These are phyloP conservation scores for Lindbergichthys nudifrons DNA, from an alignment of 2,797 vertebrate species.

Conservation along the genomic window DNA sequence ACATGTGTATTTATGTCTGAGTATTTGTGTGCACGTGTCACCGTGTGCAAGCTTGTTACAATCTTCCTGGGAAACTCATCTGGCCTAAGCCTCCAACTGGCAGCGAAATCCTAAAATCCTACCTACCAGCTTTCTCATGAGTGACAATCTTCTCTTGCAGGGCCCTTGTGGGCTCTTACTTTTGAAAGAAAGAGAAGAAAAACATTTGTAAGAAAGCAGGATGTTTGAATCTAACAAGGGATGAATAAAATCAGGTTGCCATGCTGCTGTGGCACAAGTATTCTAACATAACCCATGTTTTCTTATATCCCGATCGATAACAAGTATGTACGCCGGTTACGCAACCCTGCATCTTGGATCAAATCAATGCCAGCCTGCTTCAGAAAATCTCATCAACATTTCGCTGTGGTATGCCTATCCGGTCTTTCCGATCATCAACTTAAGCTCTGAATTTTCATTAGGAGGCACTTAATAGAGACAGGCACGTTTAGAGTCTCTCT, in stretches of 20 bases:
- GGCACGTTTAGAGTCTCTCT: constrained; percentile 67
- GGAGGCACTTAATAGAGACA: constrained; percentile 72
- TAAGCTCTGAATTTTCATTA: constrained; percentile 72
- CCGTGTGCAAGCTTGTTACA: constrained; percentile 49
- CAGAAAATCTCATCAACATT: constrained; percentile 56
- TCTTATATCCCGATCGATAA: constrained; percentile 60
- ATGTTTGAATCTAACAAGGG: constrained; percentile 46
- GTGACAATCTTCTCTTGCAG: constrained; percentile 73
- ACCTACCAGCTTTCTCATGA: constrained; percentile 73
- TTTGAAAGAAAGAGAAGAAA: constrained; percentile 17
- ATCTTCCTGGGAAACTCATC: constrained; percentile 76
- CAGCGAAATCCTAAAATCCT: constrained; percentile 76
- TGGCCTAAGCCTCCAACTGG: constrained; percentile 78
- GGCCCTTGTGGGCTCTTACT: constrained; percentile 51
- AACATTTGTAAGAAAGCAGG: constrained; percentile 28
- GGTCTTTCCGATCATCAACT: constrained; percentile 59
- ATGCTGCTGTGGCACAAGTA: constrained; percentile 34
- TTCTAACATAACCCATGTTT: constrained; percentile 26
- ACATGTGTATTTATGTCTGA: constrained; percentile 27
- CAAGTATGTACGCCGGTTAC: constrained; percentile 46
- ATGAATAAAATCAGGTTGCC: constrained; percentile 38
- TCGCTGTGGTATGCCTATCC: constrained; percentile 39
- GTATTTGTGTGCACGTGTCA: constrained; percentile 22
- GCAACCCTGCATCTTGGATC: constrained; percentile 52
- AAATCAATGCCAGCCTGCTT: constrained; percentile 63